phyloP scores from a whole-genome alignment of 2,888 invertebrate species.

The Xylota segnis region DNA sequence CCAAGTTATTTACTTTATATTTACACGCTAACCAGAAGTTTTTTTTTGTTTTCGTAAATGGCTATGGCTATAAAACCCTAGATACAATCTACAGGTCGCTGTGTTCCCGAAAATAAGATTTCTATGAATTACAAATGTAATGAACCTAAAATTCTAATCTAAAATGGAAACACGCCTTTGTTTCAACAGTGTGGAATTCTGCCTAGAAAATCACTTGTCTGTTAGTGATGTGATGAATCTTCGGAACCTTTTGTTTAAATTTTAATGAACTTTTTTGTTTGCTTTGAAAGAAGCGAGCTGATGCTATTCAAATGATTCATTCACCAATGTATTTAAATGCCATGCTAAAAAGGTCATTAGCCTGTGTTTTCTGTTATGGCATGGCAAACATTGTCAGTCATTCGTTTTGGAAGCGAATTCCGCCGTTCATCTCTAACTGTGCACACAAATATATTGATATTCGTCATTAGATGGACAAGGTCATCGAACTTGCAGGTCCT shows the following conservation, averaged over 20 bases:
- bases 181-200: not conserved
- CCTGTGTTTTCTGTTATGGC: not conserved
- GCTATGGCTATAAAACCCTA: not conserved
- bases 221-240: not conserved
- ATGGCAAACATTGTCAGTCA: conserved; percentile 5
- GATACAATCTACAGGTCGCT: conserved; percentile 1
- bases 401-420: not conserved
- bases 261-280: not conserved
- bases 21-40: not conserved
- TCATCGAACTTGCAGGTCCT: not conserved
- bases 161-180: not conserved
- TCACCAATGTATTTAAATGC: conserved; percentile 2
- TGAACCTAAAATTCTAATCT: not conserved
- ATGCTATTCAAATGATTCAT: conserved; percentile 22
- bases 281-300: not conserved
- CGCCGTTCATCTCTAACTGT: not conserved
- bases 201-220: not conserved
- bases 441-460: conserved; percentile 2
- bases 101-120: not conserved
- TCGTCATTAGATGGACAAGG: conserved; percentile 4
- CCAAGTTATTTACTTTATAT: not conserved
- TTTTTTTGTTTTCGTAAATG: not conserved
- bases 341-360: conserved; percentile 29
- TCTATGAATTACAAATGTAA: not conserved
- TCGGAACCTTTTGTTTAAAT: not conserved